Percentiles rank a stretch among this genome's conserved stretches.
phyloP scores from a whole-genome alignment of 2,797 vertebrate genomes.

The Myotis myotis region DNA sequence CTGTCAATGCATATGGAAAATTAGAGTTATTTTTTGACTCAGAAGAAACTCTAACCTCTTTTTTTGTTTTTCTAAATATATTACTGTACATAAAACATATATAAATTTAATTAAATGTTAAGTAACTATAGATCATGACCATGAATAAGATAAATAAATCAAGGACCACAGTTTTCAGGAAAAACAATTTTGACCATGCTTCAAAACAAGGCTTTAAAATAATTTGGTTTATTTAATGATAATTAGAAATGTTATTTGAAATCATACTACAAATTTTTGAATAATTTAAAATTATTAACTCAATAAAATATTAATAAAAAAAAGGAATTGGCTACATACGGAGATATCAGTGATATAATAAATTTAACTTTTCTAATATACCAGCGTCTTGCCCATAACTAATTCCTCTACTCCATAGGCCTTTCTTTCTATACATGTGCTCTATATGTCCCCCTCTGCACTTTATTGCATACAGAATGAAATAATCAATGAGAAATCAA shows the following conservation, averaged over 20 bases:
- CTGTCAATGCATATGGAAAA: neutral
- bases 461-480: neutral
- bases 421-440: neutral
- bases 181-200: neutral
- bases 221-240: neutral
- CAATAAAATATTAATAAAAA: neutral
- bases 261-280: neutral
- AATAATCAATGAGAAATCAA: neutral
- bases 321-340: neutral
- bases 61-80: neutral
- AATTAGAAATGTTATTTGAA: neutral
- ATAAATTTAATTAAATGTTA: neutral
- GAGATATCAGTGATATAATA: neutral
- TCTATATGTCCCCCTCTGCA: neutral
- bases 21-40: neutral
- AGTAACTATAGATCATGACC: neutral
- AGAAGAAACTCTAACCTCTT: neutral
- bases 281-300: neutral
- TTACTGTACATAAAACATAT: neutral
- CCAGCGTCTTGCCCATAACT: neutral
- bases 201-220: neutral
- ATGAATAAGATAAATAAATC: neutral
- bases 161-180: neutral
- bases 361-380: neutral
- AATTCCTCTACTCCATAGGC: neutral